These are phyloP conservation scores for Helarctos malayanus DNA, from an alignment of 2,797 vertebrate species.

Conservation along the genomic window DNA sequence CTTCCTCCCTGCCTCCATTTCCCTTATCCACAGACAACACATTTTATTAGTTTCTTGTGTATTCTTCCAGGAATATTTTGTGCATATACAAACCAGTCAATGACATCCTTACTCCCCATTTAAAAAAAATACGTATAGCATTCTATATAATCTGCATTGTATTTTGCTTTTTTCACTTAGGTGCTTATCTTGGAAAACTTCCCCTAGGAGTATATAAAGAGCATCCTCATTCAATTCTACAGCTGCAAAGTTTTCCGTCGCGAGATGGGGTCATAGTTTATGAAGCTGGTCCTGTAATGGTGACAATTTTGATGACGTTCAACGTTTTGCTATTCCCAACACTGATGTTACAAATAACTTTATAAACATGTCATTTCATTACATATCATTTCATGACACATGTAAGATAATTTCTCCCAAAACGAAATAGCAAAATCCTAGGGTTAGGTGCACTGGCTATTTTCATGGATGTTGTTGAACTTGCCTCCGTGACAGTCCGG, in stretches of 20 bases:
- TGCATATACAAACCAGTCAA: not conserved
- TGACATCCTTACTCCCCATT: not conserved
- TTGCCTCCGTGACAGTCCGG: not conserved
- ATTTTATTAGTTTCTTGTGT: not conserved
- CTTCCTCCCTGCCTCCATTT: not conserved
- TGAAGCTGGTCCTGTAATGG: not conserved
- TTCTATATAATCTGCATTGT: not conserved
- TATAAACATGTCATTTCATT: not conserved
- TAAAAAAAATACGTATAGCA: not conserved
- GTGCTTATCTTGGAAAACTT: constrained; percentile 34
- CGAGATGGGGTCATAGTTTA: not conserved
- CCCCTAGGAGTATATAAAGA: not conserved
- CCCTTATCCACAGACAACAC: not conserved
- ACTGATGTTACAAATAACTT: not conserved
- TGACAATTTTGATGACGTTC: not conserved
- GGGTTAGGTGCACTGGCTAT: not conserved
- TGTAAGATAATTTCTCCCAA: not conserved
- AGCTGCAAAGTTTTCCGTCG: not conserved
- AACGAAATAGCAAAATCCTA: not conserved
- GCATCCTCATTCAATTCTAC: not conserved
- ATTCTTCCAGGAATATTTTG: constrained; percentile 20
- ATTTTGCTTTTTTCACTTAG: not conserved
- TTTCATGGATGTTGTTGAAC: not conserved
- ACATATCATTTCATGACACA: too few species aligned
- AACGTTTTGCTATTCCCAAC: not conserved